Percentiles rank a stretch among this genome's conserved stretches.
Conservation (phyloP, 2,797 vertebrate genomes). For the Brachymystax lenok region DNA sequence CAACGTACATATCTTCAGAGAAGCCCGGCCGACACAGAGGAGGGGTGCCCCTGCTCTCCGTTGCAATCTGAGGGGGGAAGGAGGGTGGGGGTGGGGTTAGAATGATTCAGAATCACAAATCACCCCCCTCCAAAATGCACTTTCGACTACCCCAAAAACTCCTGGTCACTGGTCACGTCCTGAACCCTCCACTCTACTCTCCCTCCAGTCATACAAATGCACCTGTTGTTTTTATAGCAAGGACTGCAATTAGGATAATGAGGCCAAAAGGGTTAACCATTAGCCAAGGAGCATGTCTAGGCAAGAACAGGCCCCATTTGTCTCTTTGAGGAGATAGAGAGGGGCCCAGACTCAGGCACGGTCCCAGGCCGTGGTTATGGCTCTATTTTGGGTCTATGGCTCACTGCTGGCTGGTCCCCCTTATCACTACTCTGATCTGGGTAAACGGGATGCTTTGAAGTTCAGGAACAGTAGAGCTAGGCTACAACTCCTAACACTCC, state of each 20-base stretch:
- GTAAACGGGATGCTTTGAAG: conserved; percentile 76
- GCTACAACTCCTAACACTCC: conserved; percentile 39
- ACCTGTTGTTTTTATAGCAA: conserved; percentile 86
- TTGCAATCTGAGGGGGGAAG: conserved; percentile 78
- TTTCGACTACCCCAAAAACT: conserved; percentile 54
- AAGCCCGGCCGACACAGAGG: conserved; percentile 90
- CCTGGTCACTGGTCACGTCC: conserved; percentile 75
- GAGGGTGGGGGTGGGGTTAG: conserved; percentile 43
- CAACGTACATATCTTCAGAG: conserved; percentile 90
- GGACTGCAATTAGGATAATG: conserved; percentile 82
- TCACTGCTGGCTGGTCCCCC: conserved; percentile 59
- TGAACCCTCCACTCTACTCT: conserved; percentile 18
- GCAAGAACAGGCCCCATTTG: conserved; percentile 91
- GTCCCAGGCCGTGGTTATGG: not conserved
- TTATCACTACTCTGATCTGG: conserved; percentile 77
- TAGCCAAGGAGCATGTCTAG: conserved; percentile 84
- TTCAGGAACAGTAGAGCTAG: conserved; percentile 51
- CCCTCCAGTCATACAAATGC: conserved; percentile 75
- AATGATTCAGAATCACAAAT: conserved; percentile 64
- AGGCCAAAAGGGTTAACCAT: conserved; percentile 96
- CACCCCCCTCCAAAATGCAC: conserved; percentile 58
- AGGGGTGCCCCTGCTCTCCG: conserved; percentile 82
- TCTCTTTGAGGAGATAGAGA: conserved; percentile 56
- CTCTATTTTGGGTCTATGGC: not conserved
- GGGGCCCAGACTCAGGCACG: conserved; percentile 63